Evolutionary conservation across 92 coral and sea anemone species (phyloP), one percentile per base, ranked within the genome.

Genomic region (Virgularia gustaviana): DNA sequence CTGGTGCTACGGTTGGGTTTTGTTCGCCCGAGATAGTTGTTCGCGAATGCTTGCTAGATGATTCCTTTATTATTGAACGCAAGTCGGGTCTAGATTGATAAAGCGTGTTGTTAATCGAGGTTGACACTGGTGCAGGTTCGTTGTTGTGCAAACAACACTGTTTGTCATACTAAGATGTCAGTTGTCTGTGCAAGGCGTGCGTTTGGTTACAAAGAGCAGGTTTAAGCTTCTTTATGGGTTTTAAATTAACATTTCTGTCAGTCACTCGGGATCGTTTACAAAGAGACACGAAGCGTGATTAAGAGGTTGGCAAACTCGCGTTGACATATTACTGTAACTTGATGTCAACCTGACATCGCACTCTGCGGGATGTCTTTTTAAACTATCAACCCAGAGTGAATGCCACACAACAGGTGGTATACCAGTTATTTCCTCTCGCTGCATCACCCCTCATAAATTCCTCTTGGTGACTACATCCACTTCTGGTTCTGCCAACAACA

Each of bases 101-200:
- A 68, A 68, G 75, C 61, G 75, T 68, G 75, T 61, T 32, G 6
- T 4, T 49, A 68, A 68, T 68, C 30, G 54, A 49, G 51, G 3
- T 16, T 51, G 75, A 51, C 75, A 49, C 51, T 43, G 44, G 18
- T 6, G 18, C 1, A 23, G 45, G 11, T 33, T 68, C 31, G 37
- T 49, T 68, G 47, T 54, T 68, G 49, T 30, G 75, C 54, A 68
- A 68, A 68, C 75, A 68, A 1, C 29, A 9, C 59, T 68, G 36
- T 68, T 68, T 68, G 75, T 68, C 75, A 68, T 68, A 61, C 61
- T 68, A 49, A 68, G 75, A n/a, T 68, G 47, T 34, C 61, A 51
- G 58, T 52, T 52, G 58, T 52, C 58, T 52, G 58, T 22, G 1
- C 30, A 12, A 52, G 58, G 28, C 30, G 3, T 12, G 58, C 58